Evolutionary conservation across 2,113 vertebrate genomes (phyloP).

Genomic region (Cacatua alba): DNA sequence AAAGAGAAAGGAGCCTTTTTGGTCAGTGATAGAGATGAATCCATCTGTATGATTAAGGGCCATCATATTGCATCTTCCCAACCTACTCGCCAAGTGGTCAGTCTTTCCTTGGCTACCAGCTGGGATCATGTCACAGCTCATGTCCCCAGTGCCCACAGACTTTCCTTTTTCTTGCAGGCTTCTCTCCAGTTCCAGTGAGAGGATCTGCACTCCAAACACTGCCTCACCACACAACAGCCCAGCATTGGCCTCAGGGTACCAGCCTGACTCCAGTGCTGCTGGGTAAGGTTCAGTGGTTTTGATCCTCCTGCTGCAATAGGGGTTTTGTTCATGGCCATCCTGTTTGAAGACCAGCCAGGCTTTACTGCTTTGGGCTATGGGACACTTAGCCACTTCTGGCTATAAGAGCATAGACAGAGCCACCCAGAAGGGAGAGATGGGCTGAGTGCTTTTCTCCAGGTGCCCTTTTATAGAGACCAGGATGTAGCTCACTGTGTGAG

Average conservation of each 20-base stretch:
- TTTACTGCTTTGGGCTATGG: neutral
- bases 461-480: neutral
- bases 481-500: neutral
- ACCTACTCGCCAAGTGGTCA: neutral
- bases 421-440: neutral
- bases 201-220: neutral
- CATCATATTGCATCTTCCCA: neutral
- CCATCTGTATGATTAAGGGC: neutral
- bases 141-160: neutral
- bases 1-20: neutral
- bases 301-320: fast-evolving
- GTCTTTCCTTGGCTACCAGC: neutral
- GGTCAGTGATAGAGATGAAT: neutral
- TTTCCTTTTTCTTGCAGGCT: neutral
- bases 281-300: neutral
- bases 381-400: neutral
- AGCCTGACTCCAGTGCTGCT: slow-evolving; percentile 22
- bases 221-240: neutral
- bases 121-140: neutral
- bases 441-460: neutral
- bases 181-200: neutral
- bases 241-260: neutral
- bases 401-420: neutral
- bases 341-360: neutral
- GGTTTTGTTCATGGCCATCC: neutral